Base-by-base conservation (phyloP, 2,888 invertebrate species). In the Galerucella nymphaeae region DNA sequence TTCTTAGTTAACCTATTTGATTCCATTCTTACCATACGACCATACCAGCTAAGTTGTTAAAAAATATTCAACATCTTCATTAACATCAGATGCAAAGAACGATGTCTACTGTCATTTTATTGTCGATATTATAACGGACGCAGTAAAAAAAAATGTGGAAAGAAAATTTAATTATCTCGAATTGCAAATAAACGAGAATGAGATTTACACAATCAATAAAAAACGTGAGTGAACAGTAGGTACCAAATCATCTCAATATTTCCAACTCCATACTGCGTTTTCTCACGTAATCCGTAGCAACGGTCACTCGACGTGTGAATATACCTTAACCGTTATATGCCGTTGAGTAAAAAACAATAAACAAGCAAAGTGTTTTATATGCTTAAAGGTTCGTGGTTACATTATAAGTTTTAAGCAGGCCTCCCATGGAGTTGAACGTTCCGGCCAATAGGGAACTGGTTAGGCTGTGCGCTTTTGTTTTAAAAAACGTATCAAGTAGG, bases 401-500 rank as follows among this genome's bases (percentile, higher is more conserved):
- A 75, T 78, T 79, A 80, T 80, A 80, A 80, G 79, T 81, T 81
- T 81, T 78, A 77, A 72, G 77, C 76, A 78, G 82, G 82, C 83
- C 83, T 81, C 82, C 83, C 83, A 83, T 83, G 82, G 78, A 80
- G 82, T 74, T 76, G 76, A 73, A 68, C 70, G 75, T 74, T 75
- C 70, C 81, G 79, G 76, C 83, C 82, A 83, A 83, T 83, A 80
- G 77, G 80, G 74, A 69, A 73, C 77, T 72, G 77, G 76, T 75
- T 76, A 79, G 78, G 78, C 76, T 73, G 77, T 74, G 74, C 66
- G 77, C 80, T 82, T 81, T 83, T 83, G 81, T 82, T 83, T 82
- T 78, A 79, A 79, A 81, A 83, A 82, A 80, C 78, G 77, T 76
- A 78, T 78, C 78, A 80, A 82, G 82, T 82, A 82, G 83, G 82